A percentile compares a stretch with the other conserved stretches of the same genome.
These are phyloP conservation scores for Lanistes nyassanus DNA, from an alignment of 1,140 invertebrate species.

Conservation along the genomic window DNA sequence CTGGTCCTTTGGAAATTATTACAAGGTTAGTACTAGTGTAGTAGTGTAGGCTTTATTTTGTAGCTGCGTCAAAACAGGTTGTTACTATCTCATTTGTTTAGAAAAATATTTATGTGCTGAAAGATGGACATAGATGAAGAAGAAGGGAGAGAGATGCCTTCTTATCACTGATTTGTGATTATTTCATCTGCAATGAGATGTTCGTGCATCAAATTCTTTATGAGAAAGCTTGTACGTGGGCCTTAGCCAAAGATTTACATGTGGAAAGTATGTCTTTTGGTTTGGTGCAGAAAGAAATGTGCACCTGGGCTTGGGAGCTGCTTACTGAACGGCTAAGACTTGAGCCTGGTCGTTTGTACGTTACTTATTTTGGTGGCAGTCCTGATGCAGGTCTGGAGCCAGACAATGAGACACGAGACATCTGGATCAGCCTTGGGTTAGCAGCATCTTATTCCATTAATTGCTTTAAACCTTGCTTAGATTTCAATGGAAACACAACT, in stretches of 20 bases:
- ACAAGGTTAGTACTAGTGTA: slow-evolving; percentile 79
- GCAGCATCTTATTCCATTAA: background rate
- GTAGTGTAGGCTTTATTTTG: too few species aligned
- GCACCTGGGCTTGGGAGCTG: slow-evolving; percentile 97
- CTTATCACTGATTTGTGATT: background rate
- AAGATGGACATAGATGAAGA: too few species aligned
- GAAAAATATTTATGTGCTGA: too few species aligned
- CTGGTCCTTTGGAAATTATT: slow-evolving; percentile 99
- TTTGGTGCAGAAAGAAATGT: slow-evolving; percentile 85
- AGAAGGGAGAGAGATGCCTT: background rate
- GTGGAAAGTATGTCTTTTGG: background rate
- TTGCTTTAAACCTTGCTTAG: background rate
- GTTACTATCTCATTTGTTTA: too few species aligned
- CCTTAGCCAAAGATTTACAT: too few species aligned
- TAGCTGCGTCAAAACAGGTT: too few species aligned
- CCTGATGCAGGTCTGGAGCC: slow-evolving; percentile 83
- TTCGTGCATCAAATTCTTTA: too few species aligned
- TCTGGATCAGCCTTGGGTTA: slow-evolving; percentile 82
- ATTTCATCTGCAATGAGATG: background rate
- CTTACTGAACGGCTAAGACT: slow-evolving; percentile 81
- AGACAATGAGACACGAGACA: slow-evolving; percentile 91
- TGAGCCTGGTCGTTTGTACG: slow-evolving; percentile 89
- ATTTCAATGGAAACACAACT: too few species aligned
- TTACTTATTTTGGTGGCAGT: slow-evolving; percentile 98
- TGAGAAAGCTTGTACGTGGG: background rate